A percentile compares a stretch with the other conserved stretches of the same genome.
Evolutionary conservation across 2,888 invertebrate species (phyloP).

Genomic region (Zeuzera pyrina): DNA sequence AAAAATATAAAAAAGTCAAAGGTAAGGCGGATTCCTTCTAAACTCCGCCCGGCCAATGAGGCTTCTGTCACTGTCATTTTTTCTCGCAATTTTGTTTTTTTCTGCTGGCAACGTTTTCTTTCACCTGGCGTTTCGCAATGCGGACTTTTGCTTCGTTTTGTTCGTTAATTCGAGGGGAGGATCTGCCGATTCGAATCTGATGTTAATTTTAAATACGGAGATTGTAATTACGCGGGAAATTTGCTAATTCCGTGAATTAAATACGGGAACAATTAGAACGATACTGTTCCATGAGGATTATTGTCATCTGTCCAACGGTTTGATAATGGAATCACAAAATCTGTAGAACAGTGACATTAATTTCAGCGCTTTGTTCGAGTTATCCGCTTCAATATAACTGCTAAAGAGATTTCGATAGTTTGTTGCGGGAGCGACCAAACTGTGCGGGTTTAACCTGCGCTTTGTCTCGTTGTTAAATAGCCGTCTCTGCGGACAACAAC

Average conservation of each 20-base stretch:
- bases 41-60: too few species aligned
- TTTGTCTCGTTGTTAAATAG: neutral
- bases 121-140: slow-evolving; percentile 13
- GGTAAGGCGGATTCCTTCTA: too few species aligned
- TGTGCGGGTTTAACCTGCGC: neutral
- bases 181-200: slow-evolving; percentile 9
- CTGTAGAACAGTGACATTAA: too few species aligned
- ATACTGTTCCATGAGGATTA: too few species aligned
- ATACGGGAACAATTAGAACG: too few species aligned
- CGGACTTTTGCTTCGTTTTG: slow-evolving; percentile 10
- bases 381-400: too few species aligned
- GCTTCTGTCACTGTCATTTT: slow-evolving; percentile 14
- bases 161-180: slow-evolving; percentile 5
- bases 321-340: too few species aligned
- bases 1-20: too few species aligned
- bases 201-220: slow-evolving; percentile 9
- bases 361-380: too few species aligned
- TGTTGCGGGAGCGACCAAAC: too few species aligned
- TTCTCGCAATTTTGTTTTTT: slow-evolving; percentile 8
- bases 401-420: too few species aligned
- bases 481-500: neutral
- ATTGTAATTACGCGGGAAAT: slow-evolving; percentile 11
- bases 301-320: too few species aligned
- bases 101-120: slow-evolving; percentile 7
- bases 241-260: slow-evolving; percentile 8